Base-by-base conservation (phyloP, 2,888 invertebrate genomes). In the Drosophila melanosoma region DNA sequence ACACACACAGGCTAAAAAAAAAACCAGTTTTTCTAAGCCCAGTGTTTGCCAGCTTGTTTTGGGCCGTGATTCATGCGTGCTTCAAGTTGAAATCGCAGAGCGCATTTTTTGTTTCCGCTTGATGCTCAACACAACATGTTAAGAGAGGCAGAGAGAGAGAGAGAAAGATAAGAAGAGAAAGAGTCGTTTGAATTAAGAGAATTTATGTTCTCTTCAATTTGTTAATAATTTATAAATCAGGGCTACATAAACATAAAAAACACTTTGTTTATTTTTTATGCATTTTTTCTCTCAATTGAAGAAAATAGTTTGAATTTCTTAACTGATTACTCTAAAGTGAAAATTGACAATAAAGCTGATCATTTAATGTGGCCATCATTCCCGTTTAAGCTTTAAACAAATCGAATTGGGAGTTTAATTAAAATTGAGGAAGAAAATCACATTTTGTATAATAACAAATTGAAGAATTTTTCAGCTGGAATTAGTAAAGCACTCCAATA, bases 21-120 rank as follows among this genome's bases (percentile, higher is more conserved):
- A 89, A 86, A 86, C 85, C 85, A 76, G 85, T 86, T 86, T 84
- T 75, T 81, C 81, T 76, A 83, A 81, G 78, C 60, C 69, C 76
- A 58, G 66, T 57, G 57, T 65, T 64, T 57, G 62, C 32, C 74
- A 62, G 36, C 42, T 26, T 45, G 57, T 72, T 83, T 79, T 78
- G 61, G 61, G 84, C 82, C 74, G 89, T 86, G 85, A 86, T 86
- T 86, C 85, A 86, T 86, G 77, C 84, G 84, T 86, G 74, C 57
- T 71, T 80, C 26, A 63, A 66, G 60, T 69, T 78, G 54, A 73
- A 72, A 75, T 78, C 80, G 67, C 75, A 58, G 64, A 78, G 78
- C 75, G 72, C 53, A 53, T 40, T 57, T 54, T 52, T 60, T 74
- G 81, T 79, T 87, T 87, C 86, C 86, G 85, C 83, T 75, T 29